Conservation (phyloP, 1,140 invertebrate species). For the Idris sp. region DNA sequence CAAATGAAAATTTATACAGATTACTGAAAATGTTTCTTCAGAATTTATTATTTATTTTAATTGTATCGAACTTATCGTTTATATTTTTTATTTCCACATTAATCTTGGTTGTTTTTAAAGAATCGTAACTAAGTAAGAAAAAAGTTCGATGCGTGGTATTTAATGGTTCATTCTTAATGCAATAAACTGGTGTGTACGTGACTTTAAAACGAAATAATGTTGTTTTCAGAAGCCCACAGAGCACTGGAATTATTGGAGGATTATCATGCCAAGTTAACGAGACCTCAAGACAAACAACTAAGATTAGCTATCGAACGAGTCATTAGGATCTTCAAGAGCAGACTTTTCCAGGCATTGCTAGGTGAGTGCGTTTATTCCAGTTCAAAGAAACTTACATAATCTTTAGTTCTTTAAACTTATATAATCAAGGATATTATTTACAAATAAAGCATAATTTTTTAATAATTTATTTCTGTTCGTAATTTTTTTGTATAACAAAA, state of each 20-base stretch:
- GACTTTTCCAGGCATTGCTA: conserved; percentile 96
- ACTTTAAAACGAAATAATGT: conserved; percentile 41
- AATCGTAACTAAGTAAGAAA: conserved; percentile 2
- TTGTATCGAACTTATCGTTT: no score
- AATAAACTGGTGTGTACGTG: not conserved
- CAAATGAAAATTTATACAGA: no score
- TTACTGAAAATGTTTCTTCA: no score
- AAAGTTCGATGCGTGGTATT: not conserved
- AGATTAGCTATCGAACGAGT: conserved; percentile 97
- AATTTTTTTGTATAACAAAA: no score
- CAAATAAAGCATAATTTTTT: no score
- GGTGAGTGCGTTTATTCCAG: conserved; percentile 83
- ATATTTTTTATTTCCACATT: no score
- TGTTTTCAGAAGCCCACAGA: conserved; percentile 94
- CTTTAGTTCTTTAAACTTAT: no score
- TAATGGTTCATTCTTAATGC: not conserved
- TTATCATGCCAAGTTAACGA: conserved; percentile 94
- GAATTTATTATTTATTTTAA: no score
- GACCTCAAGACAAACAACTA: conserved; percentile 95
- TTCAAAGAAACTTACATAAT: no score
- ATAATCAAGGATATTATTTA: no score
- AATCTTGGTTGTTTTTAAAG: no score
- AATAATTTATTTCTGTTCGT: no score
- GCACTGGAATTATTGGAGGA: conserved; percentile 98
- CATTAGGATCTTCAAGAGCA: conserved; percentile 97